Conservation (phyloP, 1,140 invertebrate species). For the Trachymyrmex septentrionalis region DNA sequence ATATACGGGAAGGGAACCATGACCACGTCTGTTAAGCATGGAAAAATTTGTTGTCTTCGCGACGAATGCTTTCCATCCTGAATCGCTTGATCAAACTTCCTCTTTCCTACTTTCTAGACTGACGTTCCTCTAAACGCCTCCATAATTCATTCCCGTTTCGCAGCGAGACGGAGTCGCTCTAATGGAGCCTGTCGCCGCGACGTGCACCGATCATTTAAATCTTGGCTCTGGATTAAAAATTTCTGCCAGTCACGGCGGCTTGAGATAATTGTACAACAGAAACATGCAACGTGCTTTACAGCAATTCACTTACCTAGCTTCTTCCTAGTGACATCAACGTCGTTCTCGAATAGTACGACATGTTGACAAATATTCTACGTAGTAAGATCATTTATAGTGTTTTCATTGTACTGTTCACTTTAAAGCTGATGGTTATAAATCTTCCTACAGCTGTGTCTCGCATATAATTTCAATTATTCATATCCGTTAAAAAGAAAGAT, state of each 20-base stretch:
- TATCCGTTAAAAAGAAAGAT: background rate
- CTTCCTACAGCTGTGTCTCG: background rate
- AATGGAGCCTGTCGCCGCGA: slow-evolving; percentile 70
- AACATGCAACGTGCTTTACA: slow-evolving; percentile 59
- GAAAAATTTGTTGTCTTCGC: slow-evolving; percentile 55
- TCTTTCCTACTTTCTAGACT: slow-evolving; percentile 56
- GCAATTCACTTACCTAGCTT: slow-evolving; percentile 49
- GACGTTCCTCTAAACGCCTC: slow-evolving; percentile 60
- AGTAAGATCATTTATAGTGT: slow-evolving; percentile 35
- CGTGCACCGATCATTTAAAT: slow-evolving; percentile 69
- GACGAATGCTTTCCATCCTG: slow-evolving; percentile 62
- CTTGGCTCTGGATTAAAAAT: slow-evolving; percentile 66
- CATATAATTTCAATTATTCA: background rate
- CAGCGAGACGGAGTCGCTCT: slow-evolving; percentile 66
- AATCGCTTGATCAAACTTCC: slow-evolving; percentile 63
- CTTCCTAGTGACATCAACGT: slow-evolving; percentile 47
- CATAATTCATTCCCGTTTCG: slow-evolving; percentile 65
- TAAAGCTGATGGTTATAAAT: slow-evolving; percentile 9
- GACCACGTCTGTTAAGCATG: slow-evolving; percentile 14
- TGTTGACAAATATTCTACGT: slow-evolving; percentile 47
- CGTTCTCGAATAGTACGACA: slow-evolving; percentile 31
- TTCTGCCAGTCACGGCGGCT: slow-evolving; percentile 61
- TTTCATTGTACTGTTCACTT: slow-evolving; percentile 35
- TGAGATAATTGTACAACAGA: slow-evolving; percentile 62
- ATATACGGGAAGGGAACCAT: background rate